These are phyloP conservation scores for Pseudonaja textilis DNA, from an alignment of 2,113 vertebrate genomes.

Conservation along the genomic window DNA sequence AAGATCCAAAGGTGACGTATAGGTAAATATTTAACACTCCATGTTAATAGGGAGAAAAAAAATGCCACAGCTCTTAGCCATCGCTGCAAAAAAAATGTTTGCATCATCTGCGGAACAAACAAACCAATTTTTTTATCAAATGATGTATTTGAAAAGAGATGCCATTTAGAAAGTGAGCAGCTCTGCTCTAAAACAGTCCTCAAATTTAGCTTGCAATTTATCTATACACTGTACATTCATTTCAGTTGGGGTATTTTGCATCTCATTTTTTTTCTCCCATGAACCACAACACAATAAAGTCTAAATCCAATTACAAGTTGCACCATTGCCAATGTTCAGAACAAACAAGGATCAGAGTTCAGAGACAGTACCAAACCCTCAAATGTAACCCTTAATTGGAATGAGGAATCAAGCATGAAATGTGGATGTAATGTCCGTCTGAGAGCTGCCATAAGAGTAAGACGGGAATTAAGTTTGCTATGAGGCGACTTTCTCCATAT, in stretches of 20 bases:
- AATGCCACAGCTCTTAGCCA: background rate
- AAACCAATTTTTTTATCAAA: background rate
- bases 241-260: background rate
- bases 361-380: background rate
- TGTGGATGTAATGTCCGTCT: background rate
- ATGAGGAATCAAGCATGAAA: background rate
- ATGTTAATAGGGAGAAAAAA: background rate
- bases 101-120: background rate
- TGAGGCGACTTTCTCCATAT: background rate
- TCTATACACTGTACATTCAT: background rate
- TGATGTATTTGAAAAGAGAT: background rate
- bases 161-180: background rate
- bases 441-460: background rate
- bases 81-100: background rate
- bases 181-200: background rate
- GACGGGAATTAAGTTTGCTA: background rate
- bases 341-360: background rate
- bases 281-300: background rate
- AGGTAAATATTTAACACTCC: background rate
- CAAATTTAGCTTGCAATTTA: background rate
- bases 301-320: background rate
- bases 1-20: background rate
- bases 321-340: background rate
- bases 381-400: background rate
- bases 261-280: background rate